phyloP scores from a whole-genome alignment of 2,797 vertebrate species.

The Carcharodon carcharias region DNA sequence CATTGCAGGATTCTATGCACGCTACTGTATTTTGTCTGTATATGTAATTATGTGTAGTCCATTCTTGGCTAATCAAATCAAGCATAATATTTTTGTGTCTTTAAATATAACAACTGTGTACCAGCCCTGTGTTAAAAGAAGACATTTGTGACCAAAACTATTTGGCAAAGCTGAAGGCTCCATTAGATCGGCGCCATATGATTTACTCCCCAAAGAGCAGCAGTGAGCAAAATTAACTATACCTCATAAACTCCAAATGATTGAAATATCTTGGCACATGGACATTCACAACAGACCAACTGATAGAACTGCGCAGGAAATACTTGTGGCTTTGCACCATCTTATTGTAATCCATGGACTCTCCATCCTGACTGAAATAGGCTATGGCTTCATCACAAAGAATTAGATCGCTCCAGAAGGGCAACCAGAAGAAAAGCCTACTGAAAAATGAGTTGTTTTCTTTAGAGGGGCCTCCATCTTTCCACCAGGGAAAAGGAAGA shows the following conservation, averaged over 20 bases:
- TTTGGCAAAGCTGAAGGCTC: slow-evolving; percentile 42
- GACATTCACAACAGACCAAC: slow-evolving; percentile 38
- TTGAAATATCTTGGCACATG: slow-evolving; percentile 35
- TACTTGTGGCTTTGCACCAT: slow-evolving; percentile 34
- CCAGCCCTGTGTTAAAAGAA: slow-evolving; percentile 38
- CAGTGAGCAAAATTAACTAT: slow-evolving; percentile 39
- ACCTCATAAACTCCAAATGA: slow-evolving; percentile 40
- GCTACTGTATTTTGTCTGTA: neutral
- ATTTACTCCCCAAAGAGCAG: slow-evolving; percentile 40
- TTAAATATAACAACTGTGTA: slow-evolving; percentile 24
- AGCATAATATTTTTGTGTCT: slow-evolving; percentile 9
- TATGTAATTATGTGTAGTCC: neutral
- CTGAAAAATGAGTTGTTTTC: neutral
- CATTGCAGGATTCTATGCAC: neutral
- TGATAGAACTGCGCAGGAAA: slow-evolving; percentile 1
- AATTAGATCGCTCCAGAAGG: slow-evolving; percentile 21
- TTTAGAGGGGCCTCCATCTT: neutral
- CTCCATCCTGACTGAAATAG: slow-evolving; percentile 36
- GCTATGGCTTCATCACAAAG: slow-evolving; percentile 28
- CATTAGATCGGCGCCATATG: slow-evolving; percentile 37
- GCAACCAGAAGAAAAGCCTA: neutral
- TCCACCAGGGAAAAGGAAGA: neutral
- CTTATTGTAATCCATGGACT: slow-evolving; percentile 26
- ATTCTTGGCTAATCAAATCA: slow-evolving; percentile 26
- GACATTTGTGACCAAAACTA: slow-evolving; percentile 38